A percentile compares a stretch with the other conserved stretches of the same genome.
phyloP scores from a whole-genome alignment of 2,888 invertebrate species.

The Linnaemya vulpina region DNA sequence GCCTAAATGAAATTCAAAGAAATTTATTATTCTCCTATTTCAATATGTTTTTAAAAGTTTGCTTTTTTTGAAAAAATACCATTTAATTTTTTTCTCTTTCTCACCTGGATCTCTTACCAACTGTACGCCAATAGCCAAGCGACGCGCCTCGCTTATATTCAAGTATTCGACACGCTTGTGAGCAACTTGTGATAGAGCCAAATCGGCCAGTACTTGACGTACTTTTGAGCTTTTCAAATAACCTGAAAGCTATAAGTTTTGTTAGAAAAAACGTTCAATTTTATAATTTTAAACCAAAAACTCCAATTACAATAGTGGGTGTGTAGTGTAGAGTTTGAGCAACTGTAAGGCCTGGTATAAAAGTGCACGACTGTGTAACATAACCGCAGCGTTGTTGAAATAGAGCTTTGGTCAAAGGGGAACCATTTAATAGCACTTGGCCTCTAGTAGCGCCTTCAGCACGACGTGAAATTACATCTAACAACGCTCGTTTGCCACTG shows the following conservation, averaged over 20 bases:
- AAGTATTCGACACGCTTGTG: constrained; percentile 92
- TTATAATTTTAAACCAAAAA: background rate
- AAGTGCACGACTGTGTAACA: constrained; percentile 92
- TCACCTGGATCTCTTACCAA: constrained; percentile 95
- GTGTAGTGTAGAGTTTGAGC: constrained; percentile 93
- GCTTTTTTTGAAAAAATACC: no score
- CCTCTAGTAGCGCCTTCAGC: constrained; percentile 93
- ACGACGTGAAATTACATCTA: constrained; percentile 94
- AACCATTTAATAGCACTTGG: constrained; percentile 94
- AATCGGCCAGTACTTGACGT: constrained; percentile 95
- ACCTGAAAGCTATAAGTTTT: constrained; percentile 85
- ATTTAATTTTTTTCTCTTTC: constrained; percentile 52
- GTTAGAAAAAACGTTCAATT: background rate
- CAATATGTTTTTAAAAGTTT: no score
- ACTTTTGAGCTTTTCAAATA: constrained; percentile 93
- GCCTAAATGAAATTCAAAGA: no score
- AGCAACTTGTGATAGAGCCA: constrained; percentile 95
- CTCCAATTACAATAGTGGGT: constrained; percentile 87
- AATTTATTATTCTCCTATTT: no score
- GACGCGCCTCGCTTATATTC: constrained; percentile 93
- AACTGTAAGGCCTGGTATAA: constrained; percentile 93
- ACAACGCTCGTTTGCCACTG: constrained; percentile 95
- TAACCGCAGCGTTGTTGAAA: constrained; percentile 95
- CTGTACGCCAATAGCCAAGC: constrained; percentile 95
- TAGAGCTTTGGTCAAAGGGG: constrained; percentile 90